These are phyloP conservation scores for Perithous albicinctus DNA, from an alignment of 2,888 invertebrate genomes.

Conservation along the genomic window DNA sequence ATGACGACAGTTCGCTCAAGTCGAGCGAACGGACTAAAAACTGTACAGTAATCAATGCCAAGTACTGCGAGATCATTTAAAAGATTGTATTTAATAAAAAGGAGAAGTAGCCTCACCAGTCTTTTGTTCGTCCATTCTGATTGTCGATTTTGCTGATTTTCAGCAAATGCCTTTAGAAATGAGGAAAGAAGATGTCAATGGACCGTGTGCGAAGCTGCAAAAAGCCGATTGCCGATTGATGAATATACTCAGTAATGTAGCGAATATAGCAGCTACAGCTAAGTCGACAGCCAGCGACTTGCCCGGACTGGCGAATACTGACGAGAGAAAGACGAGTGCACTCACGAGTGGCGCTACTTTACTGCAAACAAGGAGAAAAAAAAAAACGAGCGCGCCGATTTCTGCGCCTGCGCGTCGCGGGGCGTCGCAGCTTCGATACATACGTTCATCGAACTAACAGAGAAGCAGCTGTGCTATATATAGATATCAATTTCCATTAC, in stretches of 20 bases:
- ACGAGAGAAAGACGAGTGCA: background rate
- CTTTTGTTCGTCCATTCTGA: conserved; percentile 64
- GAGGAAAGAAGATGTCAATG: background rate
- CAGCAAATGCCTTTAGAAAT: background rate
- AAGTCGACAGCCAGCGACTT: conserved; percentile 26
- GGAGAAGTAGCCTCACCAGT: conserved; percentile 44
- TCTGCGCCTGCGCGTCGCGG: conserved; percentile 6
- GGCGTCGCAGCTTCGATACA: conserved; percentile 4
- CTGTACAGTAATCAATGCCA: conserved; percentile 16
- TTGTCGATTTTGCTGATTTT: conserved; percentile 26
- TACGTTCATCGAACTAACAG: conserved; percentile 33
- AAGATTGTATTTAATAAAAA: conserved; percentile 7
- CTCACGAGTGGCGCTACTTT: conserved; percentile 12
- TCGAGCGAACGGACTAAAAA: conserved; percentile 39
- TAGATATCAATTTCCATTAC: background rate
- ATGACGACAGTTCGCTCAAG: conserved; percentile 53
- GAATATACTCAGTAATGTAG: background rate
- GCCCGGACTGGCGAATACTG: conserved; percentile 22
- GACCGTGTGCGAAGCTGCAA: conserved; percentile 38
- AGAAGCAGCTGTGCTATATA: background rate
- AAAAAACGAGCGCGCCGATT: background rate
- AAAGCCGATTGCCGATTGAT: background rate
- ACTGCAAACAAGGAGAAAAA: background rate
- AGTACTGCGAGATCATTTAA: conserved; percentile 10
- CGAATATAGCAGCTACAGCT: background rate